A percentile compares a stretch with the other conserved stretches of the same genome.
These are phyloP conservation scores for Kryptolebias ocellatus DNA, from an alignment of 2,797 vertebrate species.

Conservation along the genomic window DNA sequence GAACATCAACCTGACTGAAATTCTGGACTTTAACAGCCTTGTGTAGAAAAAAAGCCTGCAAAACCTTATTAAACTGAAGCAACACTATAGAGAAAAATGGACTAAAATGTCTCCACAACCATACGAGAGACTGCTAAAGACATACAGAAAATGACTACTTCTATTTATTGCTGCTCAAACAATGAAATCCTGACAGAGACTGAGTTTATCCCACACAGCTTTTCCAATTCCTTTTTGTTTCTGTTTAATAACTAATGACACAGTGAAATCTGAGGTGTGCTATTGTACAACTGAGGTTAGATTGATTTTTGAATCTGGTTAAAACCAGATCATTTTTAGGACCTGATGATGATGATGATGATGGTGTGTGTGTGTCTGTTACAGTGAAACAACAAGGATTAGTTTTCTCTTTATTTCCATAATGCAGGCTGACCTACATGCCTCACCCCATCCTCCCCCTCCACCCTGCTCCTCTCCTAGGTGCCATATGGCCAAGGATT, in stretches of 20 bases:
- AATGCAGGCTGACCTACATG: constrained; percentile 65
- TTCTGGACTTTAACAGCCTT: not conserved
- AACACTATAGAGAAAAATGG: too few relatives aligned
- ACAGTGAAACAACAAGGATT: constrained; percentile 38
- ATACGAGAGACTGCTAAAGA: not conserved
- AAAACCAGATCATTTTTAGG: too few relatives aligned
- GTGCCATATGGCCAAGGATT: constrained; percentile 77
- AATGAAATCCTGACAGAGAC: not conserved
- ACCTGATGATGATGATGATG: not conserved
- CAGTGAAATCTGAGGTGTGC: too few relatives aligned
- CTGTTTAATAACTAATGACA: too few relatives aligned
- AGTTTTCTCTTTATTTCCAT: constrained; percentile 52
- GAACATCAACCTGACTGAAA: not conserved
- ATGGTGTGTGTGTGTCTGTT: constrained; percentile 1
- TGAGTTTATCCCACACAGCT: not conserved
- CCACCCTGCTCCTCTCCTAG: constrained; percentile 21
- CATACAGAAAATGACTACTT: not conserved
- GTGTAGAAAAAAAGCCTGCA: too few relatives aligned
- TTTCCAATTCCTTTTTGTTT: not conserved
- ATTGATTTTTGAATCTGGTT: too few relatives aligned
- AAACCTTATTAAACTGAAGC: too few relatives aligned
- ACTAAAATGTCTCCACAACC: not conserved
- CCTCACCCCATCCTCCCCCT: constrained; percentile 48
- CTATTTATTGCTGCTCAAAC: too few relatives aligned
- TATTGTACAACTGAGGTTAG: too few relatives aligned